phyloP scores from a whole-genome alignment of 1,140 invertebrate species.

The Bombus confusus region DNA sequence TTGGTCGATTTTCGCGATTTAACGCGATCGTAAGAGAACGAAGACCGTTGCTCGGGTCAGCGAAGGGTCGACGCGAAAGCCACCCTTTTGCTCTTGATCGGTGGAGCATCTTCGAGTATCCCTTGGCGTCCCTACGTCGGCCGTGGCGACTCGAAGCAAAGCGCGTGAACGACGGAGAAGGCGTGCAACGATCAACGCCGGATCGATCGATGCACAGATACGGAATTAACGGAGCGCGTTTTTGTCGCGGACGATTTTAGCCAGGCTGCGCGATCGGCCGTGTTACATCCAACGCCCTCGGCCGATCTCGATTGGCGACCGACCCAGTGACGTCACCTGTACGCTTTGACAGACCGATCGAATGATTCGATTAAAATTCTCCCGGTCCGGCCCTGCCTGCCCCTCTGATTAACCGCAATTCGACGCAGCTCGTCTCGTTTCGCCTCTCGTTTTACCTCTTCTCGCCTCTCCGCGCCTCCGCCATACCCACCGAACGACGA shows the following conservation, averaged over 20 bases:
- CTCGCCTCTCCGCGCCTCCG: background rate
- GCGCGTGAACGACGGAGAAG: background rate
- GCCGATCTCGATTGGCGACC: slow-evolving; percentile 55
- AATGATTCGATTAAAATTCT: slow-evolving; percentile 77
- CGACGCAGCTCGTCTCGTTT: background rate
- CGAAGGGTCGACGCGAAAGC: background rate
- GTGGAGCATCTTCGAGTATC: slow-evolving; percentile 15
- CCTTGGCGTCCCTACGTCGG: background rate
- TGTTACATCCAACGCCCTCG: slow-evolving; percentile 37
- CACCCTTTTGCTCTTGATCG: slow-evolving; percentile 7
- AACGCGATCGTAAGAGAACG: too few species aligned
- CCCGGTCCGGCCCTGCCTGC: background rate
- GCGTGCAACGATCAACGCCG: background rate
- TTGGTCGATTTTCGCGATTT: background rate
- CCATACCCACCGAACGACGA: background rate
- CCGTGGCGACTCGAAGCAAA: background rate
- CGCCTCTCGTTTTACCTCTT: background rate
- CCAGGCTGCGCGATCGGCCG: slow-evolving; percentile 49
- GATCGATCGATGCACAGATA: slow-evolving; percentile 40
- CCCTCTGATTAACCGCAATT: slow-evolving; percentile 16
- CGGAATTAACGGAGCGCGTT: slow-evolving; percentile 38
- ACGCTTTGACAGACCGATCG: slow-evolving; percentile 76
- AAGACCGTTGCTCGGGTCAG: too few species aligned
- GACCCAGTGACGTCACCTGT: slow-evolving; percentile 57
- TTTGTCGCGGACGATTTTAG: slow-evolving; percentile 52